Conservation (phyloP, 2,113 vertebrate genomes). For the Prietella phreatophila region DNA sequence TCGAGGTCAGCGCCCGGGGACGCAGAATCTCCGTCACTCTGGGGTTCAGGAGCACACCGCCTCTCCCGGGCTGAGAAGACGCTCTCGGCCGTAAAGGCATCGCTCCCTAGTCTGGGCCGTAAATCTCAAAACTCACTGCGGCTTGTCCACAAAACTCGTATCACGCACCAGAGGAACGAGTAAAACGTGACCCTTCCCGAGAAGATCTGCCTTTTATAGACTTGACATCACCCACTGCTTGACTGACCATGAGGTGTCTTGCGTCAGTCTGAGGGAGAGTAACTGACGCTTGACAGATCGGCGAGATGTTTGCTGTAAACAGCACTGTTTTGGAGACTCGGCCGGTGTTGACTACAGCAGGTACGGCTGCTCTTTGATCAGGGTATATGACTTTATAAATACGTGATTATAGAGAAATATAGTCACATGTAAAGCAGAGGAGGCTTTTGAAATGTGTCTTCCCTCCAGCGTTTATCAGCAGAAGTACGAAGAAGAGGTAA, state of each 20-base stretch:
- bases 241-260: background rate
- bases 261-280: conserved; percentile 18
- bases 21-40: conserved; percentile 52
- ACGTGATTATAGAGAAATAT: background rate
- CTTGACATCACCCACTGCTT: conserved; percentile 21
- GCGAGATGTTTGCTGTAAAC: conserved; percentile 56
- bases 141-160: background rate
- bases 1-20: conserved; percentile 64
- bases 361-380: background rate
- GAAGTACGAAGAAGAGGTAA: background rate
- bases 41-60: conserved; percentile 60
- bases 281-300: conserved; percentile 1
- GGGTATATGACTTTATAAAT: background rate
- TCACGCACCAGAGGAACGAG: background rate
- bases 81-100: conserved; percentile 72
- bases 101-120: background rate
- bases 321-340: conserved; percentile 54
- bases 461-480: background rate
- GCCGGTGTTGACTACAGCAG: conserved; percentile 18
- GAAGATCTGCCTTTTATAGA: conserved; percentile 49
- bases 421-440: background rate
- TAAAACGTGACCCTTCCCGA: background rate
- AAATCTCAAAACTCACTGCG: background rate
- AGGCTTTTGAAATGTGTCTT: background rate
- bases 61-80: conserved; percentile 70